Percentiles rank a stretch among this genome's conserved stretches.
phyloP scores from a whole-genome alignment of 2,113 vertebrate genomes.

The Aplodontia rufa region DNA sequence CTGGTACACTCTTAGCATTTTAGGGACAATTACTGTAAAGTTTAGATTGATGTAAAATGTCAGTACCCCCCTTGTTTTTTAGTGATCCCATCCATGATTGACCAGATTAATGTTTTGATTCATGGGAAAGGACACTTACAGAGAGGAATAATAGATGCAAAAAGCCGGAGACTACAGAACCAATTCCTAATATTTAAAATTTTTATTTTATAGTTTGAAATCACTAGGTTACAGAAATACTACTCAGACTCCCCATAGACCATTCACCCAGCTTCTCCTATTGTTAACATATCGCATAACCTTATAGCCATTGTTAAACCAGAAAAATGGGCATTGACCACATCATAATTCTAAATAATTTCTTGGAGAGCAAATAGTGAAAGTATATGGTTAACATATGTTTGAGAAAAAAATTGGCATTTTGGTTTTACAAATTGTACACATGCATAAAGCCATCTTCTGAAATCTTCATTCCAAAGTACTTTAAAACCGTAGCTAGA shows the following conservation, averaged over 20 bases:
- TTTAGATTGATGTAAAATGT: background rate
- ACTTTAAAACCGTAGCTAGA: background rate
- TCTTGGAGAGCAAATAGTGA: background rate
- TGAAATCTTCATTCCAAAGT: background rate
- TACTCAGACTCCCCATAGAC: background rate
- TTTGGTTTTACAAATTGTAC: background rate
- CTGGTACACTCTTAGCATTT: background rate
- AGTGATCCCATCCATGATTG: background rate
- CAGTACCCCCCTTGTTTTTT: background rate
- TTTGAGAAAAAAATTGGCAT: background rate
- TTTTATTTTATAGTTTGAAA: constrained; percentile 9
- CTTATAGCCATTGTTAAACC: background rate
- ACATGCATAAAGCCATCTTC: background rate
- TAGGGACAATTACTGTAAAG: background rate
- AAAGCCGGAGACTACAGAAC: background rate
- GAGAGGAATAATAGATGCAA: background rate
- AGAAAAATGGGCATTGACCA: background rate
- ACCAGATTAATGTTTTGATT: background rate
- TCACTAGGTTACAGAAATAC: background rate
- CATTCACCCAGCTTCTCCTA: background rate
- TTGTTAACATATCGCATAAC: background rate
- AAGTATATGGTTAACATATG: background rate
- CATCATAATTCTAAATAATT: background rate
- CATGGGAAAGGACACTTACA: background rate
- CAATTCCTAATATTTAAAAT: background rate